Evolutionary conservation across 1,140 invertebrate genomes (phyloP).

Genomic region (Brachionus manjavacas): DNA sequence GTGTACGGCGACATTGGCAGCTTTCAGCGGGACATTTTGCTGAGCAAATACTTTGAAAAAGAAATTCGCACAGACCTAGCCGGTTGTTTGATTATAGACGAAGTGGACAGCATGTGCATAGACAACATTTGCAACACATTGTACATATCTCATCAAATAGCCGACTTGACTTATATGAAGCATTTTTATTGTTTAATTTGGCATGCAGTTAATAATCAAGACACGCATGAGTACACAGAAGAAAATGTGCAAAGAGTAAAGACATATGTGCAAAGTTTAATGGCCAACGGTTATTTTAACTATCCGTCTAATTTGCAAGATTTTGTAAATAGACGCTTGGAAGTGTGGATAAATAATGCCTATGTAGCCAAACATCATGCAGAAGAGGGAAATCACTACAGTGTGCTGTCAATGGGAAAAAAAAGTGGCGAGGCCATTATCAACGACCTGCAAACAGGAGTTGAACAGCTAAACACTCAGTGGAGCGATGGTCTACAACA

Average conservation of each 20-base stretch:
- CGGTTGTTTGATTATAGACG: neutral
- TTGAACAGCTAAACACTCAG: neutral
- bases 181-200: neutral
- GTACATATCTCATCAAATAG: conserved; percentile 15
- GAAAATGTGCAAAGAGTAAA: neutral
- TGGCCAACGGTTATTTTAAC: neutral
- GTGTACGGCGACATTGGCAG: neutral
- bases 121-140: neutral
- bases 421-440: neutral
- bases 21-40: neutral
- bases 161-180: neutral
- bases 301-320: neutral
- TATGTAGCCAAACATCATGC: neutral
- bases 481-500: conserved; percentile 40
- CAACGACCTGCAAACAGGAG: neutral
- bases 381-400: neutral
- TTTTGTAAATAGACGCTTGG: neutral
- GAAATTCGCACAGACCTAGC: neutral
- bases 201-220: neutral
- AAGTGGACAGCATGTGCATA: conserved; percentile 20
- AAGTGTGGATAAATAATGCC: neutral
- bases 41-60: neutral
- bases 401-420: neutral
- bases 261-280: neutral
- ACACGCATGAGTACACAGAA: neutral